phyloP scores from a whole-genome alignment of 2,113 vertebrate species.

The Tympanuchus pallidicinctus region DNA sequence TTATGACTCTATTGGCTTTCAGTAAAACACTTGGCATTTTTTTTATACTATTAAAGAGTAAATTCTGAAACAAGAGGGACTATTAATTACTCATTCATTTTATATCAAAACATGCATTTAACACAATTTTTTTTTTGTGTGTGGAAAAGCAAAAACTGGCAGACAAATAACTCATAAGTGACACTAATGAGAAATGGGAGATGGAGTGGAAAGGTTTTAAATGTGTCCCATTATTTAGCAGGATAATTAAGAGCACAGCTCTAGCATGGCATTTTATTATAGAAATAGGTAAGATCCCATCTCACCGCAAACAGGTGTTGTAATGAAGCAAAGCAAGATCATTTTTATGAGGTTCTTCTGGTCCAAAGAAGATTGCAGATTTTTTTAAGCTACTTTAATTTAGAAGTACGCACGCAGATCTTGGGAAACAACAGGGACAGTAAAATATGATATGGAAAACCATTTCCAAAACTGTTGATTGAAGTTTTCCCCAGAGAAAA shows the following conservation, averaged over 20 bases:
- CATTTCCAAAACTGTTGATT: neutral
- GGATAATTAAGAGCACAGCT: conserved; percentile 78
- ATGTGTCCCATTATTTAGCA: conserved; percentile 79
- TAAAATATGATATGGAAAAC: neutral
- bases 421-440: neutral
- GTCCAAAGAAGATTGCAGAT: conserved; percentile 10
- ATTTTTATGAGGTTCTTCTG: conserved; percentile 57
- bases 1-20: neutral
- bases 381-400: conserved; percentile 25
- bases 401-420: neutral
- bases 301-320: conserved; percentile 74
- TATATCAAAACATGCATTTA: conserved; percentile 62
- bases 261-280: conserved; percentile 77
- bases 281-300: conserved; percentile 73
- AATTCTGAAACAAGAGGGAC: conserved; percentile 32
- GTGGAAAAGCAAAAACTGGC: conserved; percentile 62
- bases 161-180: conserved; percentile 79
- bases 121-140: conserved; percentile 16
- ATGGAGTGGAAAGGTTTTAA: conserved; percentile 80
- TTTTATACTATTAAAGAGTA: conserved; percentile 4
- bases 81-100: conserved; percentile 65
- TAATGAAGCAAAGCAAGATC: conserved; percentile 65
- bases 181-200: conserved; percentile 77
- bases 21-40: neutral
- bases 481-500: neutral